Base-by-base conservation (phyloP, 2,888 invertebrate genomes). In the Microctonus brassicae region DNA sequence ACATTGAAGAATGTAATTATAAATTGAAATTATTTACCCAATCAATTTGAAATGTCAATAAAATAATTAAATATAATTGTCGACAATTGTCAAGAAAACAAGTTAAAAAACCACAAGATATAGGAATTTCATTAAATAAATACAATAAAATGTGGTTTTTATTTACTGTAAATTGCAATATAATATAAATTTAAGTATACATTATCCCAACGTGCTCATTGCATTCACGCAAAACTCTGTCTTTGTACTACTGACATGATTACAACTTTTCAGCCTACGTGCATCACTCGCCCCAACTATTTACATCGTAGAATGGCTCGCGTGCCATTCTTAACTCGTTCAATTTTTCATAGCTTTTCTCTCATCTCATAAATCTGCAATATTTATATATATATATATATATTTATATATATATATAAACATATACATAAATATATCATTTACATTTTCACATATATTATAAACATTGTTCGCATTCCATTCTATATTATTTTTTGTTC, bases 241-340 rank as follows among this genome's bases (percentile, higher is more conserved):
- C 66, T 13, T 58, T 73, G 80, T 81, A 79, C 81, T 72, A 80
- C 80, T 80, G 76, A 80, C 81, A 81, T 77, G 73, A 74, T 81
- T 80, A 72, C 64, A 53, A 72, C 78, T 79, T 78, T 73, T 65
- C 76, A 52, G 64, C 72, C 62, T 68, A 42, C 72, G 53, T 69
- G 39, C 57, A 39, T 63, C 42, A 42, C 63, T 63, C 26, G 66
- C 55, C 26, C 55, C 4, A 26, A 34, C 69, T 65, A 78, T 80
- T 79, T 76, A 73, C 76, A 77, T 79, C 68, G 74, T 76, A 81
- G 75, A 79, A 80, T 53, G 57, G 73, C 78, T 78, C 75, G 76
- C 80, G 76, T 80, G 79, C 67, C 70, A 67, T 77, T 73, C 70
- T 77, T 75, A 74, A 70, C 57, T 26, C 42, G n/a, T 47, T 17